Evolutionary conservation across 2,113 vertebrate genomes (phyloP).

Genomic region (Thomomys bottae): DNA sequence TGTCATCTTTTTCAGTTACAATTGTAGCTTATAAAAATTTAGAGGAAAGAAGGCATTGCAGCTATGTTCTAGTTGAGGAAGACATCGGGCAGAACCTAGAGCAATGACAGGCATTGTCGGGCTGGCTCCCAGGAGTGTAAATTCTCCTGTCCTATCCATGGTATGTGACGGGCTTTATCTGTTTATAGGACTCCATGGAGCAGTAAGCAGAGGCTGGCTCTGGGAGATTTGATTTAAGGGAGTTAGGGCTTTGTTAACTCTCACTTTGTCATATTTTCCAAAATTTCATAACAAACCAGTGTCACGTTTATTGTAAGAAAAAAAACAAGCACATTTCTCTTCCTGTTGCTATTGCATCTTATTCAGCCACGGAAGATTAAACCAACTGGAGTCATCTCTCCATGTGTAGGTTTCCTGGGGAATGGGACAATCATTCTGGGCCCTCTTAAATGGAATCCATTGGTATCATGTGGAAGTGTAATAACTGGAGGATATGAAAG

Average conservation of each 20-base stretch:
- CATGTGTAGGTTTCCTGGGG: neutral
- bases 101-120: neutral
- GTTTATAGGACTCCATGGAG: neutral
- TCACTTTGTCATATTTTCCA: neutral
- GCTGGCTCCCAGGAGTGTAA: neutral
- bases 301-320: neutral
- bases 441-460: neutral
- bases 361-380: neutral
- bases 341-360: constrained; percentile 8
- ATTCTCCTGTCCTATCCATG: neutral
- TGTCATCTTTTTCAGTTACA: constrained; percentile 14
- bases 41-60: no score
- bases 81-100: neutral
- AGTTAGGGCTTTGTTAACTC: neutral
- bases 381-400: neutral
- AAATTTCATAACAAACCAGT: constrained; percentile 36
- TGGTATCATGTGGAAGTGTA: neutral
- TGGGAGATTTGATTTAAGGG: neutral
- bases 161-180: neutral
- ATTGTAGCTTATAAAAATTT: neutral
- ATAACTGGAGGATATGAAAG: neutral
- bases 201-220: neutral
- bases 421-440: neutral
- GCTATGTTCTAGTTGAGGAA: constrained; percentile 9
- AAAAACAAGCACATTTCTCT: constrained; percentile 37